Evolutionary conservation across 2,888 invertebrate species (phyloP).

Genomic region (Dascillus cervinus): DNA sequence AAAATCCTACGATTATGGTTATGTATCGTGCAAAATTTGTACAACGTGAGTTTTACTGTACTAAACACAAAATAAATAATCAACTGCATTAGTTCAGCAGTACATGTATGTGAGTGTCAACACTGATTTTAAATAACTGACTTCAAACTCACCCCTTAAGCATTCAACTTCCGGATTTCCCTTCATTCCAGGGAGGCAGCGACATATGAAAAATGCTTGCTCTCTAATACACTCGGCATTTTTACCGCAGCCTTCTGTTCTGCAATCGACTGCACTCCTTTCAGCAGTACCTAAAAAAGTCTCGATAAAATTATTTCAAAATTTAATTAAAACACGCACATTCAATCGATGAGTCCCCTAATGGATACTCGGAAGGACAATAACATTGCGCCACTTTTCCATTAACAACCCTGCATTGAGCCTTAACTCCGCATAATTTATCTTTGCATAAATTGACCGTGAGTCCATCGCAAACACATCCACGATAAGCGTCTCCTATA

Average conservation of each 20-base stretch:
- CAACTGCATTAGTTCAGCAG: constrained; percentile 24
- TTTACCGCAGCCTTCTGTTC: constrained; percentile 75
- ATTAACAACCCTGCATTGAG: constrained; percentile 65
- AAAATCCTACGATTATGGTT: constrained; percentile 5
- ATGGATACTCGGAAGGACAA: constrained; percentile 74
- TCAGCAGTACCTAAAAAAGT: constrained; percentile 48
- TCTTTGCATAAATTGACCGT: constrained; percentile 67
- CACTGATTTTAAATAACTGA: constrained; percentile 7
- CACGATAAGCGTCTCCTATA: constrained; percentile 71
- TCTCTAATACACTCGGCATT: constrained; percentile 83
- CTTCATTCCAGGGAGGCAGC: constrained; percentile 67
- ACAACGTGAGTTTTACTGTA: constrained; percentile 25
- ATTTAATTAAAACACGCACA: constrained; percentile 54
- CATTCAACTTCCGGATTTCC: constrained; percentile 68
- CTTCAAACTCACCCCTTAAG: constrained; percentile 52
- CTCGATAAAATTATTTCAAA: constrained; percentile 5
- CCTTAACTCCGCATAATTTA: constrained; percentile 74
- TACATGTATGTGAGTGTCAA: background rate
- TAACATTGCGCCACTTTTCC: constrained; percentile 68
- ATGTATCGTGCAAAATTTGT: constrained; percentile 34
- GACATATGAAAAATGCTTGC: constrained; percentile 75
- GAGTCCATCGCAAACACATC: constrained; percentile 66
- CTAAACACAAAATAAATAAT: no score
- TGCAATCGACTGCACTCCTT: constrained; percentile 63
- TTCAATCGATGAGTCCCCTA: constrained; percentile 78